phyloP scores from a whole-genome alignment of 2,888 invertebrate genomes.

The Hylaea fasciaria region DNA sequence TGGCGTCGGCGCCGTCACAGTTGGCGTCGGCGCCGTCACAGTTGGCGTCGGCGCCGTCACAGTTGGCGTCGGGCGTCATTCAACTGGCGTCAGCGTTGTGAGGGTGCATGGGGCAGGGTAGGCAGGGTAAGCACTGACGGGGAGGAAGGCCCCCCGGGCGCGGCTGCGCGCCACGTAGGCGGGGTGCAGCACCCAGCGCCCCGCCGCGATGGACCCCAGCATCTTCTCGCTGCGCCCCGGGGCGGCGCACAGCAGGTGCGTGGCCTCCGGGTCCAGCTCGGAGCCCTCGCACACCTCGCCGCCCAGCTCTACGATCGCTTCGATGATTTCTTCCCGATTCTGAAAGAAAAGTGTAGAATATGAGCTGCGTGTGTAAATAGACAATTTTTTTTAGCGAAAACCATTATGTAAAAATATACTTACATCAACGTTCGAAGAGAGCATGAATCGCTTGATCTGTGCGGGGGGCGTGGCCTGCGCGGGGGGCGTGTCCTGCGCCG shows the following conservation, averaged over 20 bases:
- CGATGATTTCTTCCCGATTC: constrained; percentile 82
- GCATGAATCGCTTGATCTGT: constrained; percentile 69
- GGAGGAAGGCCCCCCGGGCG: constrained; percentile 85
- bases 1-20: too few relatives aligned
- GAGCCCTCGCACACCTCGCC: constrained; percentile 85
- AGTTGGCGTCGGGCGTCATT: too few relatives aligned
- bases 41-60: too few relatives aligned
- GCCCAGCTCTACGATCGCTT: constrained; percentile 86
- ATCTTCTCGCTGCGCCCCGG: constrained; percentile 94
- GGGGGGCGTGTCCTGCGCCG: constrained; percentile 34
- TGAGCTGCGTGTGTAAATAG: too few relatives aligned
- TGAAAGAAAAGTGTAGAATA: constrained; percentile 47
- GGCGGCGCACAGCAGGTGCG: constrained; percentile 91
- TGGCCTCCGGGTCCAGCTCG: constrained; percentile 81
- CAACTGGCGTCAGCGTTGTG: too few relatives aligned
- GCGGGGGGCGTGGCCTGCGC: constrained; percentile 23
- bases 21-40: too few relatives aligned
- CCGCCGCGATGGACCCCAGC: constrained; percentile 93
- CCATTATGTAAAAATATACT: too few relatives aligned
- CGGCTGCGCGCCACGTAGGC: constrained; percentile 90
- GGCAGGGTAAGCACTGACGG: constrained; percentile 80
- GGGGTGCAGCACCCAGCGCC: constrained; percentile 95
- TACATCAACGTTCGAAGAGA: constrained; percentile 80
- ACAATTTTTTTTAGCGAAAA: too few relatives aligned
- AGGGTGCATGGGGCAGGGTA: too few relatives aligned